phyloP scores from a whole-genome alignment of 2,797 vertebrate genomes.

The Percopsis omiscomaycus region DNA sequence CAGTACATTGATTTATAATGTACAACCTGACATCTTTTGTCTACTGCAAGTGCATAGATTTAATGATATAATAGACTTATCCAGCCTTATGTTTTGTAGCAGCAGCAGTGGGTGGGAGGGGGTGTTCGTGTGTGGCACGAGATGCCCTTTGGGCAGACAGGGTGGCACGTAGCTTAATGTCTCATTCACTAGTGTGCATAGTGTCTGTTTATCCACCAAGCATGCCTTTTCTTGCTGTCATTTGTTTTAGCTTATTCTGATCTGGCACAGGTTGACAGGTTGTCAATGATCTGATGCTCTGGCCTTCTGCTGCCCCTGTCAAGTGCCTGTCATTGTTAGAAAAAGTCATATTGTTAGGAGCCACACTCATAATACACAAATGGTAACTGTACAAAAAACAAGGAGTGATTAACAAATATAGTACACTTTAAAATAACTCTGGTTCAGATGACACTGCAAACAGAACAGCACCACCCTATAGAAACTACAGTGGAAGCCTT shows the following conservation, averaged over 20 bases:
- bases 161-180: slow-evolving; percentile 16
- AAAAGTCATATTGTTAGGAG: no score
- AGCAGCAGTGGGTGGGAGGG: neutral
- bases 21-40: no score
- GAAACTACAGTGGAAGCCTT: slow-evolving; percentile 32
- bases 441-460: slow-evolving; percentile 54
- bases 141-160: slow-evolving; percentile 19
- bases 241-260: slow-evolving; percentile 22
- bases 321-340: neutral
- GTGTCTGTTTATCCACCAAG: slow-evolving; percentile 1
- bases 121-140: slow-evolving; percentile 7
- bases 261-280: slow-evolving; percentile 29
- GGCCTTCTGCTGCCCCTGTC: slow-evolving; percentile 33
- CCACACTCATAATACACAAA: no score
- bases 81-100: neutral
- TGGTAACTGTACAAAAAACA: no score
- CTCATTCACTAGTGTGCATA: slow-evolving; percentile 15
- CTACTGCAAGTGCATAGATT: no score
- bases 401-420: no score
- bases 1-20: no score
- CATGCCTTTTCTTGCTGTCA: slow-evolving; percentile 12
- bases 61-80: no score
- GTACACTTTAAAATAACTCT: neutral
- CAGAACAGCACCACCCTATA: slow-evolving; percentile 5
- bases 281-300: slow-evolving; percentile 22